Conservation (phyloP, 2,888 invertebrate species). For the Baccha elongata region DNA sequence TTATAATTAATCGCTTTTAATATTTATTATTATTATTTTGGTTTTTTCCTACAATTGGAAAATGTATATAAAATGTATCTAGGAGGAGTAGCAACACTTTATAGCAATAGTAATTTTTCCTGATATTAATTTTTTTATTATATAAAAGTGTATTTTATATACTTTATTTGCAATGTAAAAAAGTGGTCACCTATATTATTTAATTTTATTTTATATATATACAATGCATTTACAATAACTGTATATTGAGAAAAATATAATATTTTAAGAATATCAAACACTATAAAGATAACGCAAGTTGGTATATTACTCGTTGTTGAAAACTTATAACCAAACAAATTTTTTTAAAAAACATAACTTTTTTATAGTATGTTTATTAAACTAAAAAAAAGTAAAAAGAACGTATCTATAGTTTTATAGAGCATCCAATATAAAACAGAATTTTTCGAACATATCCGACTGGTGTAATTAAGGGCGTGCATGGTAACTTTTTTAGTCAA, state of each 20-base stretch:
- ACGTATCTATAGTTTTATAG: too few relatives aligned
- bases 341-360: too few relatives aligned
- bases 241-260: background rate
- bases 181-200: conserved; percentile 45
- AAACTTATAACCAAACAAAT: background rate
- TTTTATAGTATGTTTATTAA: too few relatives aligned
- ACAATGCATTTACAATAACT: conserved; percentile 30
- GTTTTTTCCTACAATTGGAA: conserved; percentile 34
- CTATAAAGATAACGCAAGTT: background rate
- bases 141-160: conserved; percentile 17
- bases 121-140: conserved; percentile 21
- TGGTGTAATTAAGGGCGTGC: conserved; percentile 12
- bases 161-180: conserved; percentile 50
- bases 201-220: conserved; percentile 20
- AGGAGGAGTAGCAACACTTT: conserved; percentile 53
- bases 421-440: too few relatives aligned
- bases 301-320: background rate
- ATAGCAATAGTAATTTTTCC: conserved; percentile 45
- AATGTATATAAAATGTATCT: conserved; percentile 34
- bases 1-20: conserved; percentile 12
- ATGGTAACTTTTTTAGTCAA: conserved; percentile 14
- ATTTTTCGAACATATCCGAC: background rate
- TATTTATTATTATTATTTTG: conserved; percentile 2
- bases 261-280: background rate
- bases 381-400: too few relatives aligned